A percentile compares a stretch with the other conserved stretches of the same genome.
Conservation (phyloP, 2,797 vertebrate species). For the Intellagama lesueurii region DNA sequence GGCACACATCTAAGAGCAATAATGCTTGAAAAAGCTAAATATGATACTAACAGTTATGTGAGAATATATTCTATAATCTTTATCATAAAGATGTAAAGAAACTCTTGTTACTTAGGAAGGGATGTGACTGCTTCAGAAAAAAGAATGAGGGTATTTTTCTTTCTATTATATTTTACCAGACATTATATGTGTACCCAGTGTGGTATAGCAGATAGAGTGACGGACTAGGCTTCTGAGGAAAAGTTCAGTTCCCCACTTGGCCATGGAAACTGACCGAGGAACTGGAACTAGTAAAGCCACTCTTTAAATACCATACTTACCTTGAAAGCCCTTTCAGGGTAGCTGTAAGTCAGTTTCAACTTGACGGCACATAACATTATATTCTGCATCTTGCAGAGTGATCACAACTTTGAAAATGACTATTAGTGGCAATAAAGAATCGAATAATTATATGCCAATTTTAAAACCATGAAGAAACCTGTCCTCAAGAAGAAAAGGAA, state of each 20-base stretch:
- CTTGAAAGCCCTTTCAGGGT: too few species aligned
- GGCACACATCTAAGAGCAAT: neutral
- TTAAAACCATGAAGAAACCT: neutral
- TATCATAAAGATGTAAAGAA: neutral
- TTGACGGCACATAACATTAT: too few species aligned
- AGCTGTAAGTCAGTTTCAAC: too few species aligned
- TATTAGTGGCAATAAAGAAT: neutral
- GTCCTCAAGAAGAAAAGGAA: too few species aligned
- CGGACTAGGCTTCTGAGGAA: too few species aligned
- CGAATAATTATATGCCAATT: neutral
- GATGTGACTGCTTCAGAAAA: neutral
- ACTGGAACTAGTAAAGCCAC: too few species aligned
- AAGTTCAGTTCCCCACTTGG: too few species aligned
- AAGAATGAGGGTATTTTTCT: neutral
- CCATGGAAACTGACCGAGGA: too few species aligned
- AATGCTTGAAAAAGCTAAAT: neutral
- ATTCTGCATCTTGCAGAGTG: neutral
- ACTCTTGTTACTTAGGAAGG: neutral
- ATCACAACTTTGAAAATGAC: neutral
- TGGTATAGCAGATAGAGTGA: too few species aligned
- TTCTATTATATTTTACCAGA: neutral
- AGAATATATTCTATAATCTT: too few species aligned
- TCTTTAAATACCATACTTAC: too few species aligned
- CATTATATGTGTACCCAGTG: too few species aligned
- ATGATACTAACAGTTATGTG: neutral